phyloP scores from a whole-genome alignment of 35 echinoderm and acorn worm species.

The Heliocidaris erythrogramma region DNA sequence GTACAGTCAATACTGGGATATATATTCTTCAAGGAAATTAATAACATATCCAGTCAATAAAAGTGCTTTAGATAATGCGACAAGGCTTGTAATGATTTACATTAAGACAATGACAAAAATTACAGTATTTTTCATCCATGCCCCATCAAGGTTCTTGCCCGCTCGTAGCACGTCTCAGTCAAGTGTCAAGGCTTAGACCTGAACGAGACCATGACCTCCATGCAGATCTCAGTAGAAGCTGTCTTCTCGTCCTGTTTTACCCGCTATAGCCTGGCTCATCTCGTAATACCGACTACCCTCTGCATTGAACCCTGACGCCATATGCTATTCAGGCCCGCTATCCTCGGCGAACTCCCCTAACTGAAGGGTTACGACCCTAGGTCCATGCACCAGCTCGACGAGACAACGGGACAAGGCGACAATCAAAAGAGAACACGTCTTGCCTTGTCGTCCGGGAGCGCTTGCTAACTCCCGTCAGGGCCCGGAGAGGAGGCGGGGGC shows the following conservation, averaged over 20 bases:
- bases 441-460: neutral
- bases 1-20: no score
- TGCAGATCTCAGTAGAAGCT: neutral
- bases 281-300: constrained; percentile 39
- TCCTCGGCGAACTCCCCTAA: constrained; percentile 36
- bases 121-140: no score
- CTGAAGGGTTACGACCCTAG: constrained; percentile 38
- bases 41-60: no score
- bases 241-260: neutral
- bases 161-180: neutral
- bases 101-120: no score
- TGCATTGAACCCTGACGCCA: constrained; percentile 4
- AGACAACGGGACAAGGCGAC: neutral
- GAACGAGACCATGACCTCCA: neutral
- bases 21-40: no score
- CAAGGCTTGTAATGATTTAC: no score
- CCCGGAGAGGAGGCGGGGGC: neutral
- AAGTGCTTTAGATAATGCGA: no score
- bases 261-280: constrained; percentile 25
- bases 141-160: neutral
- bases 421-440: neutral
- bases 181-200: neutral
- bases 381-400: neutral
- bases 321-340: constrained; percentile 37
- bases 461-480: neutral